Percentiles rank a stretch among this genome's conserved stretches.
Conservation (phyloP, 1,140 invertebrate species). For the Nymphalis io region DNA sequence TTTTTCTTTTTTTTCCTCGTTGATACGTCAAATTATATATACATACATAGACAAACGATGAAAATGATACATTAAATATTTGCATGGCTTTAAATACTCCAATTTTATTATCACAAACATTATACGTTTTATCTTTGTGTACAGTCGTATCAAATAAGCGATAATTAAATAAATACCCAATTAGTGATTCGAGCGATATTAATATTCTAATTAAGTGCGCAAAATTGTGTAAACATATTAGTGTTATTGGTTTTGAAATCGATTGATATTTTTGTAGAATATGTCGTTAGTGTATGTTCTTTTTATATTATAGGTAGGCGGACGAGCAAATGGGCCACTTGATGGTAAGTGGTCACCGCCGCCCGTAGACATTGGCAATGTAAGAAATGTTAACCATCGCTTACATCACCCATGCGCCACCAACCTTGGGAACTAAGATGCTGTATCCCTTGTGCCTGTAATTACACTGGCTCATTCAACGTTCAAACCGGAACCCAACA, state of each 20-base stretch:
- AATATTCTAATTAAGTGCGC: constrained; percentile 5
- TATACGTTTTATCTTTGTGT: not conserved
- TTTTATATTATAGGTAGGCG: too few relatives aligned
- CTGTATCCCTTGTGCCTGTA: too few relatives aligned
- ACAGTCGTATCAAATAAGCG: not conserved
- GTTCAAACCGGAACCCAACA: too few relatives aligned
- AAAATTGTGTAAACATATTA: not conserved
- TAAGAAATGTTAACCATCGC: too few relatives aligned
- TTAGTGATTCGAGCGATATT: constrained; percentile 6
- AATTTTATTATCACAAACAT: not conserved
- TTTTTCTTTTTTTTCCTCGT: too few relatives aligned
- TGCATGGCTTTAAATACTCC: not conserved
- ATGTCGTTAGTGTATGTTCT: not conserved
- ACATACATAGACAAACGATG: not conserved
- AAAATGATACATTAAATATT: constrained; percentile 1
- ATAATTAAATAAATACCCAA: constrained; percentile 11
- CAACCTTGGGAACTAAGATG: too few relatives aligned
- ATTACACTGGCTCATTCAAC: too few relatives aligned
- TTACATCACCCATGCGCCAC: too few relatives aligned
- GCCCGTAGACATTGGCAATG: too few relatives aligned
- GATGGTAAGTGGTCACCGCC: too few relatives aligned
- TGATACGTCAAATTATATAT: not conserved
- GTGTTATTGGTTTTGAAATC: not conserved
- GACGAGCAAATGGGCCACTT: too few relatives aligned
- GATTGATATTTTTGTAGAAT: not conserved